These are phyloP conservation scores for Nerophis lumbriciformis DNA, from an alignment of 2,113 vertebrate species.

Conservation along the genomic window DNA sequence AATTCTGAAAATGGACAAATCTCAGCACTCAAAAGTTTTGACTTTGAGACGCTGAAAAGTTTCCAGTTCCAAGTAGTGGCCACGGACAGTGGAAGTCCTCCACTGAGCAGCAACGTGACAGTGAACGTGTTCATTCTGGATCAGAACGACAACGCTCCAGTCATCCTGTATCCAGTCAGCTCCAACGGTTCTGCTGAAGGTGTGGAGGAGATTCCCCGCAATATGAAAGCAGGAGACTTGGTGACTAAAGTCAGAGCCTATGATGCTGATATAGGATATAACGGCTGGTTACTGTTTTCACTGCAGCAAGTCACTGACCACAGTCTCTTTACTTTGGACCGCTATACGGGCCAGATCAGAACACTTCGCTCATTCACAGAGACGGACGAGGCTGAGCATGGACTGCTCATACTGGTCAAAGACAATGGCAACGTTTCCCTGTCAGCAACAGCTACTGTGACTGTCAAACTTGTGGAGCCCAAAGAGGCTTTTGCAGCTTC, in stretches of 20 bases:
- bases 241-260: constrained; percentile 65
- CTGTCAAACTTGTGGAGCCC: too few relatives aligned
- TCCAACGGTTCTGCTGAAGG: constrained; percentile 55
- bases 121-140: constrained; percentile 57
- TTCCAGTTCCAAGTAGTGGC: constrained; percentile 49
- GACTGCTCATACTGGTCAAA: too few relatives aligned
- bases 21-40: constrained; percentile 51
- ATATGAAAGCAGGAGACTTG: constrained; percentile 53
- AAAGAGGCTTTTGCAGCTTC: too few relatives aligned
- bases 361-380: too few relatives aligned
- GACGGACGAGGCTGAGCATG: too few relatives aligned
- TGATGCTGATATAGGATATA: constrained; percentile 66
- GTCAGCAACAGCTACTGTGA: too few relatives aligned
- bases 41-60: constrained; percentile 58
- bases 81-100: constrained; percentile 42
- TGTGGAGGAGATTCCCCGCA: constrained; percentile 57
- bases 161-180: constrained; percentile 56
- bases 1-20: constrained; percentile 58
- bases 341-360: constrained; percentile 64
- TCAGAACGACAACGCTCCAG: constrained; percentile 63
- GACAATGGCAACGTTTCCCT: too few relatives aligned
- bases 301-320: constrained; percentile 56
- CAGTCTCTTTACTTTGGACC: constrained; percentile 58
- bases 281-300: constrained; percentile 64
- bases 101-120: constrained; percentile 33